Base-by-base conservation (phyloP, 2,888 invertebrate genomes). In the Julus scanicus region DNA sequence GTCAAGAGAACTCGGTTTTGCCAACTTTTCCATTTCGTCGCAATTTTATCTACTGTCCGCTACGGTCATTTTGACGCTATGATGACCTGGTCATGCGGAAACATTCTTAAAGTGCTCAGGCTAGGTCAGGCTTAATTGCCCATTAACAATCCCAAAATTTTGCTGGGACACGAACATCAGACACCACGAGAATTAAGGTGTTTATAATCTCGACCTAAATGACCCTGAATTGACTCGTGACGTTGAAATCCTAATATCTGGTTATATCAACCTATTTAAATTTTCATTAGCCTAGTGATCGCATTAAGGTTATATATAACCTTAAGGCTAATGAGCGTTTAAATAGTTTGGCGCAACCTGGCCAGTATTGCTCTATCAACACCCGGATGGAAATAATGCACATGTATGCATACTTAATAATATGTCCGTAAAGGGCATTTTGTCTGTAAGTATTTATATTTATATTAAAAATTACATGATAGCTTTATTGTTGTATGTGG, bases 1-100 rank as follows among this genome's bases (percentile, higher is more conserved):
- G 71, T 71, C 71, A 71, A 71, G 29, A 53, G 71, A 71, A 71
- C 63, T 8, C 63, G 63, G n/a, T 63, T 63, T 63, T 63, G 63
- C 20, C n/a, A 20, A n/a, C 17, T 9, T 53, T 53, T 53, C 15
- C 15, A 53, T 53, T 53, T 17, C 63, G n/a, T 6, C n/a, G n/a
- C 63, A n/a, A 63, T 63, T 63, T 63, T 20, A 63, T 63, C 2
- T 63, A 17, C 63, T 63, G 8, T n/a, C n/a, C 4, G 63, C 6
- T 15, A 63, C n/a, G 63, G 17, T 63, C 53, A 63, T 63, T 63
- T 63, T 63, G n/a, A 63, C 63, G n/a, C 63, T 20, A 20, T n/a
- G 8, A n/a, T 63, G n/a, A 63, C 17, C 53, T 1, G 17, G 17
- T 17, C 17, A 53, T 3, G 53, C 63, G 63, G 17, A 4, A 63